Conservation (phyloP, 2,113 vertebrate genomes). For the Balaenoptera acutorostrata region DNA sequence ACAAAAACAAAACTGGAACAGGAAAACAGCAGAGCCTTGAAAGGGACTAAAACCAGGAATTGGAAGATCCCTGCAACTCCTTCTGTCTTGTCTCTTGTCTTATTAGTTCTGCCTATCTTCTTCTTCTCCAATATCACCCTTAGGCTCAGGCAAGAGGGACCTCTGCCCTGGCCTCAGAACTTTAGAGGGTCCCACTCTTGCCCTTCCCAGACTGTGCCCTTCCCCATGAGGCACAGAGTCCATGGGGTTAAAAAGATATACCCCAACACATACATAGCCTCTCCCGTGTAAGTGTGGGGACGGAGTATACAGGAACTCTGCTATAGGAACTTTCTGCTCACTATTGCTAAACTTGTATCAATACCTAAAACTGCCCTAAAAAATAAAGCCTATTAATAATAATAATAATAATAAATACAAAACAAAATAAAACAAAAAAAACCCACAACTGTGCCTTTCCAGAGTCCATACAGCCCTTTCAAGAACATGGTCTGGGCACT, state of each 20-base stretch:
- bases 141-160: background rate
- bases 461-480: background rate
- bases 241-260: background rate
- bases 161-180: background rate
- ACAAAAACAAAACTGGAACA: background rate
- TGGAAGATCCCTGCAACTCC: background rate
- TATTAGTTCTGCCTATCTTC: background rate
- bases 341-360: background rate
- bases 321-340: background rate
- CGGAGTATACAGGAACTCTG: background rate
- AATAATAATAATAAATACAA: background rate
- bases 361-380: background rate
- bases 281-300: accelerated
- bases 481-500: background rate
- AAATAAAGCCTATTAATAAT: background rate
- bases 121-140: background rate
- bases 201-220: background rate
- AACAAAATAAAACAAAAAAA: background rate
- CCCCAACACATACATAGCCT: background rate
- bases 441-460: background rate
- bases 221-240: background rate
- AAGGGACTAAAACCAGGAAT: background rate
- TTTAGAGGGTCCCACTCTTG: background rate
- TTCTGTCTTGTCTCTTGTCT: background rate
- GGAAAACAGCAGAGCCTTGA: background rate